Evolutionary conservation across 2,888 invertebrate genomes (phyloP).

Genomic region (Tiliacea aurago): DNA sequence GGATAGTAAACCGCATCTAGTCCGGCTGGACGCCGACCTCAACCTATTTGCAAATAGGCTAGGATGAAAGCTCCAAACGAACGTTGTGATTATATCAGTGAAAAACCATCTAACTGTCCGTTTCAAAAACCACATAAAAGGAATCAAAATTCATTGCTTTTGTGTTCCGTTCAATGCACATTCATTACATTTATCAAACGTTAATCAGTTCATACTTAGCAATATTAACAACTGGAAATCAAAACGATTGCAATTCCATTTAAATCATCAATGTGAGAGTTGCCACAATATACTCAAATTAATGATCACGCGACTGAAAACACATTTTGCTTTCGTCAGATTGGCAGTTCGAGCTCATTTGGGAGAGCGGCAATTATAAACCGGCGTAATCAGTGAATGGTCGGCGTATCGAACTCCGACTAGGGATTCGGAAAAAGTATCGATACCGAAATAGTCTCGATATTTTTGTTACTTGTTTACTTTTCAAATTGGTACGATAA

Average conservation of each 20-base stretch:
- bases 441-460: background rate
- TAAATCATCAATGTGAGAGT: constrained; percentile 82
- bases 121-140: constrained; percentile 14
- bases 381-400: constrained; percentile 83
- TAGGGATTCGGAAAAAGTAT: constrained; percentile 35
- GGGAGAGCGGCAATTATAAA: constrained; percentile 88
- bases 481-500: background rate
- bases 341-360: constrained; percentile 85
- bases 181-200: constrained; percentile 41
- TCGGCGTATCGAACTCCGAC: constrained; percentile 71
- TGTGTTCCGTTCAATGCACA: constrained; percentile 2
- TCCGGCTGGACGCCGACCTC: background rate
- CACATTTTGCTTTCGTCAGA: constrained; percentile 83
- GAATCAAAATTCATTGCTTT: constrained; percentile 14
- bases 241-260: constrained; percentile 72
- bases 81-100: background rate
- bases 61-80: background rate
- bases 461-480: background rate
- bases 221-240: constrained; percentile 56
- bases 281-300: constrained; percentile 88
- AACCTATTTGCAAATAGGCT: constrained; percentile 6
- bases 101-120: background rate
- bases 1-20: constrained; percentile 14
- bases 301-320: constrained; percentile 87
- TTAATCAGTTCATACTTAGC: constrained; percentile 63